Base-by-base conservation (phyloP, 2,797 vertebrate species). In the Macropodus opercularis region DNA sequence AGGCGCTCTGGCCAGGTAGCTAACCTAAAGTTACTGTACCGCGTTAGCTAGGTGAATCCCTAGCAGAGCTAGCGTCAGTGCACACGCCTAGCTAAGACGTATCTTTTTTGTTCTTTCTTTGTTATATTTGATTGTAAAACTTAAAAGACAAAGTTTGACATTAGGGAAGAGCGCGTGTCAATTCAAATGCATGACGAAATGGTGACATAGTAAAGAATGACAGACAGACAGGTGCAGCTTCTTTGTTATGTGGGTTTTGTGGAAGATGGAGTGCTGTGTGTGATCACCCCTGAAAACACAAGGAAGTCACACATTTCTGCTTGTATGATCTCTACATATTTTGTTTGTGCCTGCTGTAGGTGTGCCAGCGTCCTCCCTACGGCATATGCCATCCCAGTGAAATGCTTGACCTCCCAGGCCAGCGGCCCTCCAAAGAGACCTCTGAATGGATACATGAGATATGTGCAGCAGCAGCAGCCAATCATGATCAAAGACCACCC, bases 1-100 rank as follows among this genome's bases (percentile, higher is more conserved):
- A 4, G 63, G 56, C 59, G 9, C 63, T 22, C 35, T 90, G 6
- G 42, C 80, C n/a, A 91, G 92, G 92, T 93, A 88, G 56, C 43
- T 63, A 79, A 43, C 17, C 12, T 34, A 0, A 27, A 24, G 8
- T 35, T 54, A 2, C 22, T 46, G 8, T 31, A 46, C 52, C 32
- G 29, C 13, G 0, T 6, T 15, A 0, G 31, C 27, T 1, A 14
- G 15, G 1, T 36, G 15, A 36, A 35, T 13, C 15, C 14, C 13
- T 14, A 15, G 14, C 13, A 35, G 4, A 35, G 34, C 14, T 35
- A 15, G 10, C 10, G 15, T 17, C 8, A 36, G 34, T 15, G 15
- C 7, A n/a, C n/a, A n/a, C n/a, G n/a, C n/a, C n/a, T n/a, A n/a
- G n/a, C n/a, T n/a, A n/a, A n/a, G n/a, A n/a, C n/a, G n/a, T n/a